Evolutionary conservation across 2,113 vertebrate species (phyloP).

Genomic region (Martes martes): DNA sequence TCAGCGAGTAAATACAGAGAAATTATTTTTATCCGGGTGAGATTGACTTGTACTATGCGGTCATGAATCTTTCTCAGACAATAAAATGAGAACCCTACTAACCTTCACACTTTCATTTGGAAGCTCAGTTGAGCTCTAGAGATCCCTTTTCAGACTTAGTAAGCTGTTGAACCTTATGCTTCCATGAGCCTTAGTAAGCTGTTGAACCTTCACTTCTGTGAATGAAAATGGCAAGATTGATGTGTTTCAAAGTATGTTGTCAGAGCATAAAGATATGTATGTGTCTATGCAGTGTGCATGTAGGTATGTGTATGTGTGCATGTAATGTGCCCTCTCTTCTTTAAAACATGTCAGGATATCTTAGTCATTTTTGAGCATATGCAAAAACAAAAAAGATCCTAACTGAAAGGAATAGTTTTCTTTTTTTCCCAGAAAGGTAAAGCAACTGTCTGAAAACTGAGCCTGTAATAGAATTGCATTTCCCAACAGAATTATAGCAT

Average conservation of each 20-base stretch:
- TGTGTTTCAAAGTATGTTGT: not conserved
- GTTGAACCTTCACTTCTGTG: not conserved
- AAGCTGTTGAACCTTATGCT: not conserved
- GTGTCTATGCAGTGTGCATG: not conserved
- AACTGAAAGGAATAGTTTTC: not conserved
- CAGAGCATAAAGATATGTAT: not conserved
- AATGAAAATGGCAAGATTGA: not conserved
- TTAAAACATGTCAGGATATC: not conserved
- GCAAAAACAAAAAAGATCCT: not conserved
- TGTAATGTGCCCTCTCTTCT: not conserved
- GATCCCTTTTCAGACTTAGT: not conserved
- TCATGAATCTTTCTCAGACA: not conserved
- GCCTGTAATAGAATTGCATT: conserved; percentile 25
- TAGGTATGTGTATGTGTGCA: not conserved
- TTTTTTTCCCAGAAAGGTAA: conserved; percentile 34
- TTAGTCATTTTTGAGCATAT: not conserved
- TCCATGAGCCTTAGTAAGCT: not conserved
- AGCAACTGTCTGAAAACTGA: not conserved
- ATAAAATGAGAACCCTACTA: not conserved
- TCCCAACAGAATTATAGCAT: conserved; percentile 24
- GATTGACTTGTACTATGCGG: not conserved
- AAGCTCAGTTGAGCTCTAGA: not conserved
- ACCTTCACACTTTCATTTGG: not conserved
- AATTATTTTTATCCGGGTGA: not conserved
- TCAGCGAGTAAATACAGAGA: not conserved